Base-by-base conservation (phyloP, 2,113 vertebrate genomes). In the Petromus typicus region DNA sequence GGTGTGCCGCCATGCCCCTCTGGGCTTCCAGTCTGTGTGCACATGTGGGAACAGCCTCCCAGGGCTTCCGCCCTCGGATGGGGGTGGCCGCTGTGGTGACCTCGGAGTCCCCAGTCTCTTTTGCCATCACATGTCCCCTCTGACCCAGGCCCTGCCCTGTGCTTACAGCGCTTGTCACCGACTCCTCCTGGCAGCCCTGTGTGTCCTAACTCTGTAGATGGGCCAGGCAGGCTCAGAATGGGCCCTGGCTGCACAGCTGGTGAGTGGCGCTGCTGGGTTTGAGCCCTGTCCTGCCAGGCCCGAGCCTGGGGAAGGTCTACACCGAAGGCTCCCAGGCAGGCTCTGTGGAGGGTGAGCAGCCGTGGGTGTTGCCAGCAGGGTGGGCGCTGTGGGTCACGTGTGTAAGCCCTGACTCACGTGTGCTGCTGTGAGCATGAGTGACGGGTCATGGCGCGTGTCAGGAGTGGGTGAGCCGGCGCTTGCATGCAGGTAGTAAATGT, bases 391-490 rank as follows among this genome's bases (percentile, higher is more conserved):
- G 6, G 89, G 56, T 81, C 94, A 27, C 73, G 14, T 43, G 96
- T 48, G 81, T 34, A 23, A 30, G 64, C 45, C 78, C 64, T 7
- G 79, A 71, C 40, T 89, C 78, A n/a, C 27, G 3, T 51, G 73
- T 63, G 92, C 81, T 0, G 1, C 78, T 69, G 51, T 0, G 20
- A n/a, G 92, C 16, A 43, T 18, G 94, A 92, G 85, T 25, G 81
- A 67, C 3, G 37, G 95, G 95, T 95, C 56, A 1, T 0, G 30
- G 89, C 4, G 0, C 67, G 84, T 76, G 92, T 84, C 75, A 66
- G 89, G 95, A 80, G 95, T 91, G 93, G 94, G 90, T 25, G 95
- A 92, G 91, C 23, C 1, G 2, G 1, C 30, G 34, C 5, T 61
- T 3, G 34, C 22, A 4, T 56, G 67, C 78, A 12, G 92, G 89